These are phyloP conservation scores for Argynnis bischoffii DNA, from an alignment of 2,888 invertebrate genomes.

Conservation along the genomic window DNA sequence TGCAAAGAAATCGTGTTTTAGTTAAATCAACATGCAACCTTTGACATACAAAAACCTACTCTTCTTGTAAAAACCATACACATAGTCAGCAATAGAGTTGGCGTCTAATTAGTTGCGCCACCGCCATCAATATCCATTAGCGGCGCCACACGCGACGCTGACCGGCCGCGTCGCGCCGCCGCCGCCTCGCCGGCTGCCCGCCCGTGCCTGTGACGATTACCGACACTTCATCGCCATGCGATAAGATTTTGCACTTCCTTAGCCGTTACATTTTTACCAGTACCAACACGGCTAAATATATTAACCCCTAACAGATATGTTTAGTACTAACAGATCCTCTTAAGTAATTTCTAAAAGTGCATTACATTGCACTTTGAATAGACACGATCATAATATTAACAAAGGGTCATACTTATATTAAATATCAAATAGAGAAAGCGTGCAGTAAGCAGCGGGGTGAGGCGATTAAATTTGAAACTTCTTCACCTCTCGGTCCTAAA, in stretches of 20 bases:
- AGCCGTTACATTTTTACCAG: conserved; percentile 36
- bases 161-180: conserved; percentile 45
- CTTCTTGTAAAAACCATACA: conserved; percentile 46
- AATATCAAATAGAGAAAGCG: conserved; percentile 65
- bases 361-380: conserved; percentile 33
- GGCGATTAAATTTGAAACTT: conserved; percentile 73
- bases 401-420: conserved; percentile 62
- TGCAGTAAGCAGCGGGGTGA: conserved; percentile 63
- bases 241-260: conserved; percentile 70
- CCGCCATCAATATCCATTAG: conserved; percentile 81
- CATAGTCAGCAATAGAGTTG: conserved; percentile 53
- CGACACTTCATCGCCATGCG: conserved; percentile 58
- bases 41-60: conserved; percentile 25
- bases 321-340: neutral
- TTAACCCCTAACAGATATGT: neutral
- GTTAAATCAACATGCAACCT: neutral
- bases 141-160: conserved; percentile 77
- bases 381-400: conserved; percentile 16
- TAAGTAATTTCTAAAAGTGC: conserved; percentile 25
- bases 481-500: conserved; percentile 67
- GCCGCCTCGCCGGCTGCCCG: conserved; percentile 41
- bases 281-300: conserved; percentile 48
- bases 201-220: conserved; percentile 54
- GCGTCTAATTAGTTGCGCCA: conserved; percentile 75
- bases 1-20: no score